Evolutionary conservation across 2,113 vertebrate genomes (phyloP).

Genomic region (Potamarius usumacintae): DNA sequence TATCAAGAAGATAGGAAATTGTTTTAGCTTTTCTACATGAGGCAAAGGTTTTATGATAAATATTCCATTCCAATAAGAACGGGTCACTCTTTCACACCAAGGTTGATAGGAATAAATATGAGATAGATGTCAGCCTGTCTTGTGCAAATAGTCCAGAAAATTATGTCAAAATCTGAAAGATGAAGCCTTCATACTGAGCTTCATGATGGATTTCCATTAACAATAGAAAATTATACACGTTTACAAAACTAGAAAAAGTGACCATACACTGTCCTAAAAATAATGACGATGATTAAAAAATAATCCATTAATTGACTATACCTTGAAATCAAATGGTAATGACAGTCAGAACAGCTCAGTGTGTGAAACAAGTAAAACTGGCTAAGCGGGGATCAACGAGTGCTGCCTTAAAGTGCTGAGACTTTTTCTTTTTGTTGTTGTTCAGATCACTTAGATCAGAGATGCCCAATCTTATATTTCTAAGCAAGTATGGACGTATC

Average conservation of each 20-base stretch:
- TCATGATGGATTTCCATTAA: not conserved
- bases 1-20: not conserved
- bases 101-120: not conserved
- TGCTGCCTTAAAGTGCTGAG: conserved; percentile 41
- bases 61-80: no score
- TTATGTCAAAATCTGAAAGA: not conserved
- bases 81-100: not conserved
- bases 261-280: not conserved
- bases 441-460: conserved; percentile 46
- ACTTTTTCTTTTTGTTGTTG: conserved; percentile 36
- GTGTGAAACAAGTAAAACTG: conserved; percentile 60
- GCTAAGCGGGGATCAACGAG: conserved; percentile 46
- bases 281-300: not conserved
- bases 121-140: not conserved
- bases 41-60: not conserved
- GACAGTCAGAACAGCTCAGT: conserved; percentile 16
- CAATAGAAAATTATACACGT: not conserved
- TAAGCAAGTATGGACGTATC: not conserved
- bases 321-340: not conserved
- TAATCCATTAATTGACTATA: not conserved
- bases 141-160: not conserved
- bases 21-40: not conserved
- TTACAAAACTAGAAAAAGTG: not conserved
- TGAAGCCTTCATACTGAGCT: not conserved
- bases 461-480: not conserved